Evolutionary conservation across 2,113 vertebrate genomes (phyloP), one percentile per base, ranked within the genome.

Genomic region (Helogale parvula): DNA sequence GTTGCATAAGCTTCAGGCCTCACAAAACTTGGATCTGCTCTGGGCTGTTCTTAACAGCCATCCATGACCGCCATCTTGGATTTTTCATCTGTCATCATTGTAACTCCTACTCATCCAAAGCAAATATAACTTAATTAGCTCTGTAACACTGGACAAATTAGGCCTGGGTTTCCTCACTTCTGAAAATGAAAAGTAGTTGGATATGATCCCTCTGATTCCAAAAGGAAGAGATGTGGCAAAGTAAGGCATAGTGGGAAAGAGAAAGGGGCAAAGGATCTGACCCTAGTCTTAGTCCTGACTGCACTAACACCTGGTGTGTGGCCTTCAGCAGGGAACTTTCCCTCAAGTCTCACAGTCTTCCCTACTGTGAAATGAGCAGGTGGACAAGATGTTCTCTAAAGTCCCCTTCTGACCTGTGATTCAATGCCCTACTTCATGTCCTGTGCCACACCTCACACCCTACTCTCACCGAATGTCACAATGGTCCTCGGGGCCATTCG

Each of bases 221-320:
- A 47, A 47, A 85, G 76, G 38, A 35, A 90, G 15, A 8, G 41
- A 74, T 7, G 5, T 29, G 4, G 66, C 38, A 14, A 76, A 66
- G 31, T 0, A 54, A 33, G 47, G n/a, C 2, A 10, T 1, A 54
- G 33, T 19, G 33, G 35, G 38, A 47, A 63, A 52, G 41, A 19
- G 57, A 57, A 41, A 10, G 41, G 16, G n/a, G 52, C 35, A 19
- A 23, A 92, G 5, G 27, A 54, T 14, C 6, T 4, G 12, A 21
- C 2, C 21, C 21, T 41, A 27, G 47, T 9, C 29, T 19, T 33
- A 1, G 10, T 25, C 38, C 33, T 57, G 35, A 14, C 31, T 60
- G 33, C 7, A n/a, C 17, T 45, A 41, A 65, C 23, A 31, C 9
- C 47, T 45, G 12, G 38, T 5, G 2, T 0, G 0, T 3, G 29